A percentile compares a stretch with the other conserved stretches of the same genome.
Conservation (phyloP, 2,113 vertebrate species). For the Rhinolophus sinicus region DNA sequence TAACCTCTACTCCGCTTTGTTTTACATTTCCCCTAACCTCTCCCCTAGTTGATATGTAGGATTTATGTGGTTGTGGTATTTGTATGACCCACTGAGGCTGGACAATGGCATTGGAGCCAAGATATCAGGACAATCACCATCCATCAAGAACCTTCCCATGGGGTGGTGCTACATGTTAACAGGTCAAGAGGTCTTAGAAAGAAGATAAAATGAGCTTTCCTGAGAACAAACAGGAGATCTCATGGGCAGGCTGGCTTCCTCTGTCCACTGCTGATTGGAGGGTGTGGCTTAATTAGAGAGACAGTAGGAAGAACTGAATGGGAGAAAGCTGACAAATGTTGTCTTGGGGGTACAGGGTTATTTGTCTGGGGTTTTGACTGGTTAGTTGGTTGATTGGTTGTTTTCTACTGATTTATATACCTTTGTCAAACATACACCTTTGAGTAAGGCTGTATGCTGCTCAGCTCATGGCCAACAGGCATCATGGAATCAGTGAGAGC, state of each 20-base stretch:
- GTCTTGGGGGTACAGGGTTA: too few relatives aligned
- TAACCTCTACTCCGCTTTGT: constrained; percentile 41
- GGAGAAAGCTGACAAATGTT: neutral
- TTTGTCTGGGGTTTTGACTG: neutral
- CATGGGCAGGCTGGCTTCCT: neutral
- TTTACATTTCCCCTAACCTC: constrained; percentile 26
- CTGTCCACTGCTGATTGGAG: neutral
- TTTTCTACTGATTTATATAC: neutral
- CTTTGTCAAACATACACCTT: neutral
- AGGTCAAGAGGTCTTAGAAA: neutral
- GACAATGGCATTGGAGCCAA: neutral
- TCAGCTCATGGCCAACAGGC: neutral
- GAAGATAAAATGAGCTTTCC: neutral
- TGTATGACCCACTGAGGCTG: neutral
- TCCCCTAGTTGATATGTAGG: neutral
- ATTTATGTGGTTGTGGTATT: neutral
- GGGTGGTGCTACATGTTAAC: neutral
- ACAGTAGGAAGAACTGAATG: neutral
- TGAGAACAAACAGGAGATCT: constrained; percentile 16
- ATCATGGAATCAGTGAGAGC: neutral
- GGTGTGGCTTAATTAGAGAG: neutral
- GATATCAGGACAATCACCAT: neutral
- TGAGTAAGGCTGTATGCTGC: neutral
- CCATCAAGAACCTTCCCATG: neutral
- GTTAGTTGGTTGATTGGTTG: neutral